Evolutionary conservation across 2,888 invertebrate genomes (phyloP).

Genomic region (Lypha dubia): DNA sequence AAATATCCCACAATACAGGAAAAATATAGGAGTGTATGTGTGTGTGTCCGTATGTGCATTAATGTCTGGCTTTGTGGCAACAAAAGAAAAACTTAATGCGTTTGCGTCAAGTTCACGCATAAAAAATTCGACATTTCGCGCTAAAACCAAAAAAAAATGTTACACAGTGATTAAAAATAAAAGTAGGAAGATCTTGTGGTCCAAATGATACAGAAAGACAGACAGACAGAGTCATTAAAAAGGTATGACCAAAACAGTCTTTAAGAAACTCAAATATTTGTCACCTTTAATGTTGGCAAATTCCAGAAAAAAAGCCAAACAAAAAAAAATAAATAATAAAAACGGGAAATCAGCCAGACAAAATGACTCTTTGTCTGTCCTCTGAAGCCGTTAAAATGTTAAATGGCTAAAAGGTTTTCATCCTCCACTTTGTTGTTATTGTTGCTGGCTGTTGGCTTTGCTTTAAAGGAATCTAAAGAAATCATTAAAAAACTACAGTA

Average conservation of each 20-base stretch:
- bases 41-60: neutral
- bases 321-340: conserved; percentile 15
- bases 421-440: conserved; percentile 9
- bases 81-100: conserved; percentile 77
- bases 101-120: conserved; percentile 81
- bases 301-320: neutral
- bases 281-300: conserved; percentile 55
- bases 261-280: conserved; percentile 65
- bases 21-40: neutral
- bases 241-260: conserved; percentile 46
- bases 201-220: neutral
- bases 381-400: conserved; percentile 52
- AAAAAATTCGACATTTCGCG: conserved; percentile 71
- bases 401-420: conserved; percentile 70
- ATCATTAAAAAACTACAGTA: conserved; percentile 72
- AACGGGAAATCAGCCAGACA: conserved; percentile 69
- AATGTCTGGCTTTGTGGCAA: conserved; percentile 43
- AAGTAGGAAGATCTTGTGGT: neutral
- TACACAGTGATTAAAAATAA: conserved; percentile 9
- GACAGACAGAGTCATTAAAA: conserved; percentile 60
- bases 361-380: conserved; percentile 65
- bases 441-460: conserved; percentile 11
- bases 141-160: conserved; percentile 41
- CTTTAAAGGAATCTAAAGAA: conserved; percentile 55
- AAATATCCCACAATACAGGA: neutral